Conservation (phyloP, 2,113 vertebrate genomes). For the Misgurnus mizolepis region DNA sequence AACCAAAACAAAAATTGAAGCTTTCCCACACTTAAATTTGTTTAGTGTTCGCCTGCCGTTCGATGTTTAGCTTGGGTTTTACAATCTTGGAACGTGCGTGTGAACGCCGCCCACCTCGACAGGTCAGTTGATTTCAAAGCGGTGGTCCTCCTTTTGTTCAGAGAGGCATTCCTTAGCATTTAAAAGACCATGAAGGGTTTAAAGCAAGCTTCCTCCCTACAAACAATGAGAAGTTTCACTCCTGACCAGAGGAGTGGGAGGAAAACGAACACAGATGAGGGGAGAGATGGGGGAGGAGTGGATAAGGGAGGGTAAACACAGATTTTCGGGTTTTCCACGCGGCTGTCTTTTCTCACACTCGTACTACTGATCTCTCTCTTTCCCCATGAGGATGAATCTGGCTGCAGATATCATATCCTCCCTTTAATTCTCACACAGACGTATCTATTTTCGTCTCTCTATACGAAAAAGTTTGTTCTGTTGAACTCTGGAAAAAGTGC, state of each 20-base stretch:
- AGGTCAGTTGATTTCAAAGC: constrained; percentile 59
- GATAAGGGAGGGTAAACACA: constrained; percentile 65
- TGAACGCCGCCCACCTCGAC: constrained; percentile 56
- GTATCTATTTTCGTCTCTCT: constrained; percentile 3
- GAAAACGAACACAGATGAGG: constrained; percentile 57
- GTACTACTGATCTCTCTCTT: constrained; percentile 34
- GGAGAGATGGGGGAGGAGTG: constrained; percentile 66
- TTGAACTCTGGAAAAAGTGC: constrained; percentile 18
- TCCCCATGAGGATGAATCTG: constrained; percentile 14
- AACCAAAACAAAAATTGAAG: background rate
- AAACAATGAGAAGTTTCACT: constrained; percentile 60
- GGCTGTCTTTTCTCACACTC: constrained; percentile 46
- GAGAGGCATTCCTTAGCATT: constrained; percentile 54
- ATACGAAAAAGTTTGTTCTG: background rate
- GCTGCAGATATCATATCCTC: constrained; percentile 11
- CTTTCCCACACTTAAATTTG: constrained; percentile 26
- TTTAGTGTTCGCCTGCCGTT: constrained; percentile 20
- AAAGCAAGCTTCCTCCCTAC: constrained; percentile 37
- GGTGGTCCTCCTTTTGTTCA: constrained; percentile 52
- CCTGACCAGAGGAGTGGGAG: constrained; percentile 46
- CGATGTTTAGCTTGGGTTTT: constrained; percentile 36
- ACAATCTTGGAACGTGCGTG: constrained; percentile 31
- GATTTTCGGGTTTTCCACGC: constrained; percentile 11
- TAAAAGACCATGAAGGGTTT: constrained; percentile 53
- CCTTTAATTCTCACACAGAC: background rate